Conservation (phyloP, 2,888 invertebrate genomes). For the Apamea sordens region DNA sequence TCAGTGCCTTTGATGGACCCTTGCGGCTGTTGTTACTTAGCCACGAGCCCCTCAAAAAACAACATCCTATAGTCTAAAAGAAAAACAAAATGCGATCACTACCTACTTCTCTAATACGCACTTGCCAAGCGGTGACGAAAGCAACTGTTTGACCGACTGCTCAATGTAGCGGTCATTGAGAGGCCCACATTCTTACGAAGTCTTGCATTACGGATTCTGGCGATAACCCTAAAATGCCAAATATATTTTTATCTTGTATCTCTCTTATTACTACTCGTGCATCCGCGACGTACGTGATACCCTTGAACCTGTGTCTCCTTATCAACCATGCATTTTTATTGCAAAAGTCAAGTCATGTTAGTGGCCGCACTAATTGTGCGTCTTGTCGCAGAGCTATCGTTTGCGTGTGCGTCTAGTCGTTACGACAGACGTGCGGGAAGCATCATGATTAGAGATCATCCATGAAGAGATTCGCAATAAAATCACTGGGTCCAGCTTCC, state of each 20-base stretch:
- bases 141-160: slow-evolving; percentile 19
- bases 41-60: neutral
- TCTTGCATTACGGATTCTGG: slow-evolving; percentile 30
- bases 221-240: slow-evolving; percentile 47
- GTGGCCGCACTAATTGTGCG: neutral
- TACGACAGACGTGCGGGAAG: neutral
- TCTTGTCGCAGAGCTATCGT: neutral
- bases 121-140: slow-evolving; percentile 17
- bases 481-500: neutral
- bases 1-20: neutral
- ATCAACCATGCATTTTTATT: slow-evolving; percentile 41
- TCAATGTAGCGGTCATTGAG: slow-evolving; percentile 27
- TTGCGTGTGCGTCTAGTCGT: neutral
- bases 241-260: slow-evolving; percentile 25
- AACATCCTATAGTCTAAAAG: neutral
- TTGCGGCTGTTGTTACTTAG: neutral
- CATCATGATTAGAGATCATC: neutral
- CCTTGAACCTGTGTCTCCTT: slow-evolving; percentile 33
- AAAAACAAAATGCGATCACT: neutral
- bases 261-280: slow-evolving; percentile 30
- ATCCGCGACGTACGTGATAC: slow-evolving; percentile 28
- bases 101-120: neutral
- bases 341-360: neutral
- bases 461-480: neutral
- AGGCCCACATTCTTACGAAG: slow-evolving; percentile 22